Evolutionary conservation across 1,140 invertebrate species (phyloP), one percentile per base, ranked within the genome.

Genomic region (Brachionus paranguensis): DNA sequence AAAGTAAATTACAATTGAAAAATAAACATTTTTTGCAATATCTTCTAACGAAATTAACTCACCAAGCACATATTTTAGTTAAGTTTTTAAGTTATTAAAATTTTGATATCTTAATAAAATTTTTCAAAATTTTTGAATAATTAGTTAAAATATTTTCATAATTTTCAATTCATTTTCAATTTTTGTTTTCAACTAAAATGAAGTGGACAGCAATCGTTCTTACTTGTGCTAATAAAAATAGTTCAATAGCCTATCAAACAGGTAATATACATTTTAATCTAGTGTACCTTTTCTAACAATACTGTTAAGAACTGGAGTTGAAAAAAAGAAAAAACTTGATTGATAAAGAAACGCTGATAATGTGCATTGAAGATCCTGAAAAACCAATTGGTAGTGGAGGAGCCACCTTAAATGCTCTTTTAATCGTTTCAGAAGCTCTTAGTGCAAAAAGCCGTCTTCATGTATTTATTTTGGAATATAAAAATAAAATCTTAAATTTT

Each of bases 321-420:
- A 84, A 87, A 17, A 87, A 89, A 84, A 83, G 85, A 14, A 89
- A 89, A 85, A 88, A 88, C 8, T 85, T 88, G 29, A 88, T 91
- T 41, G 86, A 87, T 53, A 85, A 87, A 79, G 87, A 86, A 81
- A 86, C 87, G 6, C 85, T 88, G 47, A 76, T 90, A 6, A 79
- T 91, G 29, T 88, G 87, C 2, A 88, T 90, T 29, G 89, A 90
- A 81, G 90, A 91, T 86, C 90, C 90, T 41, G 87, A 88, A 78
- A 79, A 85, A 24, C 87, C 88, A 81, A 88, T 91, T 45, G 91
- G 91, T 3, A 91, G 90, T 87, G 91, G 91, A 45, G 90, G 90
- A 29, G 91, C 91, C 12, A 91, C 91, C 7, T 86, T 91, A 12
- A 91, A 91, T 87, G 91, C 91, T 14, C 79, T 91, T 11, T 85